Evolutionary conservation across 2,113 vertebrate genomes (phyloP), one percentile per base, ranked within the genome.

Genomic region (Centropus unirufus): DNA sequence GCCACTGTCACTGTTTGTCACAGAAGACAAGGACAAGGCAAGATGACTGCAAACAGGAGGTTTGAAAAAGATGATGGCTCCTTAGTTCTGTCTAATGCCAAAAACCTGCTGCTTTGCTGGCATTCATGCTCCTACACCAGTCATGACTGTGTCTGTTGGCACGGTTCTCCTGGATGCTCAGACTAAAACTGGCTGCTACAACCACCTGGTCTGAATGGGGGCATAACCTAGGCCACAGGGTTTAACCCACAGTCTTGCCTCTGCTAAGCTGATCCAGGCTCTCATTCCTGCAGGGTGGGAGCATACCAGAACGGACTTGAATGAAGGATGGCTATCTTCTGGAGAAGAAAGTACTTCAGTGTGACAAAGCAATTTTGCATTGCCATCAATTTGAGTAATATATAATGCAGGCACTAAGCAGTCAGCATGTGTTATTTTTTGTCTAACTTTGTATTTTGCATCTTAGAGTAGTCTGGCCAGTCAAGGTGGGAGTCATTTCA

Each of bases 151-250:
- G 36, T 44, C 29, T 2, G 1, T 42, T 79, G 34, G 44, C 36
- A 39, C 14, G 13, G 23, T 20, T 80, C 68, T 68, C 2, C 3
- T 6, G 42, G 76, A 27, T 76, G 12, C 20, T 88, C 34, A 46
- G 29, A n/a, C 34, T 47, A 80, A 83, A 81, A 80, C 34, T 40
- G 80, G 55, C 16, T 0, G 0, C 73, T 77, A 29, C 21, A 73
- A 29, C 32, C 27, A 59, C 30, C 19, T 0, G 0, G 12, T 51
- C 19, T 76, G 63, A 83, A 72, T 0, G 0, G 40, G 1, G 1
- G 0, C 34, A 9, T 32, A 61, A 32, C 13, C 30, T 14, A 30
- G 44, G 26, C 32, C 32, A 70, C n/a, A 30, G 30, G 10, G 18
- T 61, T 77, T 73, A 77, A 80, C 22, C 7, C 17, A 39, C 36